Evolutionary conservation across 1,140 invertebrate species (phyloP), one percentile per base, ranked within the genome.

Genomic region (Heliothis virescens): DNA sequence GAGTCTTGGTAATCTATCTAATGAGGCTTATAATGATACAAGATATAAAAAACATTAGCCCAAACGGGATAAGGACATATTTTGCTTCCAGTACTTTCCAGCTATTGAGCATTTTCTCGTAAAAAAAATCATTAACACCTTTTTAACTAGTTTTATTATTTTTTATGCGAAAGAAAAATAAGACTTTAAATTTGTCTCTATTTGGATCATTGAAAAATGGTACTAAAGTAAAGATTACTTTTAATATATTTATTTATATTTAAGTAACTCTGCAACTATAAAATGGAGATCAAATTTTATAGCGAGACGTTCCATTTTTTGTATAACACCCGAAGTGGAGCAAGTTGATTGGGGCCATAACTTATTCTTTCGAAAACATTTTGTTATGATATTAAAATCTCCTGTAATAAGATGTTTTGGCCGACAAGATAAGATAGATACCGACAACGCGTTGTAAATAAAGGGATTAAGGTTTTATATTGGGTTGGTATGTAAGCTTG

Each of bases 401-500:
- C 50, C 57, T 79, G 69, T 73, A 79, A 15, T 48, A 73, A 79
- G 41, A 50, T 52, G 87, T 83, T 83, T 80, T 41, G 77, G 55
- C 63, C 16, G 48, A 52, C 21, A 13, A 84, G 89, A 91, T 91
- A 92, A 67, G 63, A 26, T 59, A 90, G 85, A 86, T 86, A 87
- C 80, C 79, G 72, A 63, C 71, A 82, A 82, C 83, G 77, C 57
- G 84, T 83, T 87, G 86, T 91, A 90, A 91, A 90, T 89, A 87
- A 79, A 83, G 63, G 84, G 86, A 90, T 90, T 90, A 90, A 57
- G 79, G 79, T 55, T 80, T 85, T 79, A 80, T 53, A 63, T 74
- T 60, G 16, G 13, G 48, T 52, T 69, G 12, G 2, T 48, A 67
- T 11, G 11, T 48, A 48, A 67, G 7, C 5, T 47, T 41, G 15